Evolutionary conservation across 2,888 invertebrate species (phyloP), one percentile per base, ranked within the genome.

Genomic region (Rotaria magnacalcarata): DNA sequence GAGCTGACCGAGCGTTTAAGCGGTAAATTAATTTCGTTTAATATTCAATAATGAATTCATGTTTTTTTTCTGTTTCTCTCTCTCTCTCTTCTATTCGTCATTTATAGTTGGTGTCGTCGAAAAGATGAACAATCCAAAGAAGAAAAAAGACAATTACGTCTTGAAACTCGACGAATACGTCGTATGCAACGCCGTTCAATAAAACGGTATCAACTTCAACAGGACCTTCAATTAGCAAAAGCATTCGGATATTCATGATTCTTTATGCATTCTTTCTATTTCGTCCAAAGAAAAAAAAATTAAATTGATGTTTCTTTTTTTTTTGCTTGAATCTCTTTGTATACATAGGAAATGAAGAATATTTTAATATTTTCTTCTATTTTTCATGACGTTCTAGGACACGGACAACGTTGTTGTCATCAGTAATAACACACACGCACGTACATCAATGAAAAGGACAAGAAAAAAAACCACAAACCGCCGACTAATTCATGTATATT

Each of bases 101-200:
- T 24, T 47, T 47, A 47, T 47, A 80, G 80, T 21, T 80, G 80
- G 80, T 11, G 47, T 24, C 80, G 80, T 80, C 80, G 24, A 47
- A 80, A 80, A 47, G 10, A 43, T 47, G 80, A 80, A 47, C 47
- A 80, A 47, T 80, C 80, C 10, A 21, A n/a, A 47, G 80, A 80
- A 47, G 47, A 80, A 80, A 47, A 80, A 80, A 47, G 80, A 11
- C 80, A 47, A 47, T 24, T 80, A n/a, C 80, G 43, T 80, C n/a
- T 80, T 11, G 80, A 80, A 80, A 5, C 80, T 80, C 80, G 80
- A n/a, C 43, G 80, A 24, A 14, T 80, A n/a, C 80, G 80, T 47
- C 43, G 47, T 3, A 34, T 14, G 24, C 80, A 80, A 47, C 43
- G 47, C 10, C 43, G 47, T 24, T 80, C 80, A 47, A 24, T 80